phyloP scores from a whole-genome alignment of 1,140 invertebrate species.

The Argopecten irradians region DNA sequence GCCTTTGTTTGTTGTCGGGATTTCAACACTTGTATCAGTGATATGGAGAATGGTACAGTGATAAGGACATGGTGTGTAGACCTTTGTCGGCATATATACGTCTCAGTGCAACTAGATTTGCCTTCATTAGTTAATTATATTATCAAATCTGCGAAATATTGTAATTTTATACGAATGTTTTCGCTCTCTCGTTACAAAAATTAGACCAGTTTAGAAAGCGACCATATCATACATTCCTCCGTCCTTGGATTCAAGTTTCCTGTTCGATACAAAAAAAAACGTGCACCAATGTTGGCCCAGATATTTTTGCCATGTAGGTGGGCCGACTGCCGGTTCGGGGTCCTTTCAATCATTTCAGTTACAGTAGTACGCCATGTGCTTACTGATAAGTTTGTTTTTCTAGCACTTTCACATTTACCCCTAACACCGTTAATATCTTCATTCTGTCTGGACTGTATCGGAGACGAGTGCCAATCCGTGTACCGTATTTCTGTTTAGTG shows the following conservation, averaged over 20 bases:
- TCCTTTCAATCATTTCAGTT: slow-evolving; percentile 14
- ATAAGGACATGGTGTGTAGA: background rate
- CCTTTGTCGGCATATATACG: background rate
- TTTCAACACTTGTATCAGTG: background rate
- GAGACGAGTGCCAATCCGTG: background rate
- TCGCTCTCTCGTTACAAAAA: too few relatives aligned
- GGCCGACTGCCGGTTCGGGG: background rate
- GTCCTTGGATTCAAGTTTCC: background rate
- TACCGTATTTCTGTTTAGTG: background rate
- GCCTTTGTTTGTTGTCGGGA: background rate
- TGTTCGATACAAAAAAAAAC: background rate
- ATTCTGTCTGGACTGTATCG: background rate
- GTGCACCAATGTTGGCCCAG: background rate
- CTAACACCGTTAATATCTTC: background rate
- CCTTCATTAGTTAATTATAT: background rate
- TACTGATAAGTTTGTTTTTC: slow-evolving; percentile 5
- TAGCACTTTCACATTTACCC: slow-evolving; percentile 1
- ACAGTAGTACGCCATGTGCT: background rate
- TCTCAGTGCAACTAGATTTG: background rate
- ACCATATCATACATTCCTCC: background rate
- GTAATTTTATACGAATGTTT: background rate
- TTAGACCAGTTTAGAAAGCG: background rate
- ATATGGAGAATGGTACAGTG: background rate
- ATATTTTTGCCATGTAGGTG: background rate
- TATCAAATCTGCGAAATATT: background rate